Evolutionary conservation across 1,140 invertebrate species (phyloP), one percentile per base, ranked within the genome.

Genomic region (Anoplophora glabripennis): DNA sequence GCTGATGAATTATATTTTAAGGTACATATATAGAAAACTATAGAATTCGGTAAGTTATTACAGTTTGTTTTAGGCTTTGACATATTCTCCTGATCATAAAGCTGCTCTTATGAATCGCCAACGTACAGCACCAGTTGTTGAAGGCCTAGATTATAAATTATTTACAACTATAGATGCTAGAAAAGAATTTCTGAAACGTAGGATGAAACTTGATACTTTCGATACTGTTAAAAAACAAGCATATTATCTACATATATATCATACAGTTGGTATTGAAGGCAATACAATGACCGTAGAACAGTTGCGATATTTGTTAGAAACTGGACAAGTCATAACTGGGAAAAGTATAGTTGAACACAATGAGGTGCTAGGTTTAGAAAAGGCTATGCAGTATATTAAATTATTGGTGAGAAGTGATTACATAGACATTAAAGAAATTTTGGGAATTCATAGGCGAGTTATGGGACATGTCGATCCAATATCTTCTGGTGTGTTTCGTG

Each of bases 341-440:
- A 98, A 98, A 78, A 96, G 92, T 74, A 88, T 99, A 33, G 83
- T 93, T 59, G 96, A 99, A 73, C 96, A 99, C 72, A 98, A 98
- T 82, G 96, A 99, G 80, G 93, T 96, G 69, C 77, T 96, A 21
- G 93, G 93, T 52, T 77, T 99, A 72, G 95, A 99, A 79, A 85
- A 93, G 21, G 96, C 96, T 2, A 87, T 99, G 81, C 93, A 94
- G 69, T 99, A 90, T 75, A 89, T 99, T 9, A 99, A 99, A 57
- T 80, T 97, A 41, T 80, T 96, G 17, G 88, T 75, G 45, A 83
- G 85, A 67, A 79, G 89, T 41, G 83, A 90, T 36, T 78, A 78
- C 53, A 88, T 95, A 12, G 84, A 83, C 4, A 77, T 96, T 38
- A 84, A 90, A 51, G 93, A 98, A 73, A 92, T 99, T 55, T 76